Evolutionary conservation across 1,140 invertebrate species (phyloP).

Genomic region (Melitaea cinxia): DNA sequence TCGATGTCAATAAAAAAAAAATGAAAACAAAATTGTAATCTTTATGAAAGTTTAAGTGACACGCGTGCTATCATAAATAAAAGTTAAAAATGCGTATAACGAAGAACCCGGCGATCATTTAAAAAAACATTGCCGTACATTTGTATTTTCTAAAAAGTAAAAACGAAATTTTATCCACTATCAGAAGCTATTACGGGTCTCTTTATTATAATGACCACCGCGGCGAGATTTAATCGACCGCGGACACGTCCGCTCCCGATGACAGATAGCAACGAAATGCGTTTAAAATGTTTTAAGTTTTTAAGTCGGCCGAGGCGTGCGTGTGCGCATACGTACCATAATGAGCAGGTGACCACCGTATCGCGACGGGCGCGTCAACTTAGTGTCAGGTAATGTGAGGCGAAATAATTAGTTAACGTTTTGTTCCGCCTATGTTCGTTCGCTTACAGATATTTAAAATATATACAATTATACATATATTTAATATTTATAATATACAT

Average conservation of each 20-base stretch:
- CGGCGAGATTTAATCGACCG: conserved; percentile 67
- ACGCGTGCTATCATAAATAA: too few relatives aligned
- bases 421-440: conserved; percentile 36
- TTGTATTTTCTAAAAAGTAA: conserved; percentile 10
- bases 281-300: conserved; percentile 54
- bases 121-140: conserved; percentile 11
- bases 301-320: conserved; percentile 49
- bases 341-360: conserved; percentile 65
- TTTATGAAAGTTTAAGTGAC: too few relatives aligned
- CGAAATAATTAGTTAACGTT: conserved; percentile 58
- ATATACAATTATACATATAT: too few relatives aligned
- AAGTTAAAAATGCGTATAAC: too few relatives aligned
- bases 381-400: conserved; percentile 52
- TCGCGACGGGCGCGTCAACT: conserved; percentile 59
- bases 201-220: conserved; percentile 72
- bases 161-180: conserved; percentile 22
- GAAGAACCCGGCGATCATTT: not conserved
- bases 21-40: too few relatives aligned
- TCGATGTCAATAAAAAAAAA: too few relatives aligned
- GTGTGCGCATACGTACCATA: conserved; percentile 58
- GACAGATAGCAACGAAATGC: conserved; percentile 71
- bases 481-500: too few relatives aligned
- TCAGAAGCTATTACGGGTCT: conserved; percentile 57
- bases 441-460: not conserved
- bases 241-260: conserved; percentile 64